Percentiles rank a stretch among this genome's conserved stretches.
Conservation (phyloP, 2,113 vertebrate species). For the Tachycineta bicolor region DNA sequence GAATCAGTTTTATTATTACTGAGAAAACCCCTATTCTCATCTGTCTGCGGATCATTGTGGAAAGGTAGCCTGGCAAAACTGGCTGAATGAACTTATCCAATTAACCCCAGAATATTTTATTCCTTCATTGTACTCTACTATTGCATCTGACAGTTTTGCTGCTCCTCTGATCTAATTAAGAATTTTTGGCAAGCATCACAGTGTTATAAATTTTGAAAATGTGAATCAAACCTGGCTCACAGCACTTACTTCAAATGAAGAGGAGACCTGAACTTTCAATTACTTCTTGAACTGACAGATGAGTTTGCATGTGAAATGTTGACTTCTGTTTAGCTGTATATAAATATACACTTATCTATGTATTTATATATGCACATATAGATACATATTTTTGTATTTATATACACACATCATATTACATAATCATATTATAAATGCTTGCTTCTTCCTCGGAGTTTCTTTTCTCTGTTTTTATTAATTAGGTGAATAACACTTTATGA, state of each 20-base stretch:
- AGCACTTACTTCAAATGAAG: constrained; percentile 32
- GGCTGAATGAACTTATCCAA: constrained; percentile 68
- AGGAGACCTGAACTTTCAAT: constrained; percentile 43
- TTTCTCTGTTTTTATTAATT: not conserved
- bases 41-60: constrained; percentile 51
- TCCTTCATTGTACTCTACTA: constrained; percentile 49
- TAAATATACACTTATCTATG: not conserved
- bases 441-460: not conserved
- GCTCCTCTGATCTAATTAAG: constrained; percentile 62
- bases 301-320: constrained; percentile 28
- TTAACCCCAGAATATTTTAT: constrained; percentile 72
- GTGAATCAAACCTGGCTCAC: constrained; percentile 28
- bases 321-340: not conserved
- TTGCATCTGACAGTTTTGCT: constrained; percentile 59
- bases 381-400: not conserved
- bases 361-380: not conserved
- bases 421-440: not conserved
- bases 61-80: constrained; percentile 65
- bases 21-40: constrained; percentile 46
- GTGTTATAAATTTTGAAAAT: constrained; percentile 59
- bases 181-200: constrained; percentile 55
- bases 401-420: not conserved
- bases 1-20: constrained; percentile 63
- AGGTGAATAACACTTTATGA: not conserved
- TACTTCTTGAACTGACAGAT: constrained; percentile 23